Conservation (phyloP, 1,140 invertebrate species). For the Chymomyza costata region DNA sequence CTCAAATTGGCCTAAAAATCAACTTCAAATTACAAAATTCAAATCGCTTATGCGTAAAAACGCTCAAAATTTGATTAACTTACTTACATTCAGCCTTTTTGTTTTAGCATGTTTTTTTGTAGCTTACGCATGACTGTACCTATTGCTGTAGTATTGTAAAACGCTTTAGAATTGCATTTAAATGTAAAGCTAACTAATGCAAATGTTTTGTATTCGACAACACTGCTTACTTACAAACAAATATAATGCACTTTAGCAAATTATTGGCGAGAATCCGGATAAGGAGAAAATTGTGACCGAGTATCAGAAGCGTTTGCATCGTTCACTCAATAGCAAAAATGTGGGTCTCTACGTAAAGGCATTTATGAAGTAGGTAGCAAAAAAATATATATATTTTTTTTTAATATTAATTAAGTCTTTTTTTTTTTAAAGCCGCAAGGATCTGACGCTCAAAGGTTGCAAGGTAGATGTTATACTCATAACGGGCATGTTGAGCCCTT, state of each 20-base stretch:
- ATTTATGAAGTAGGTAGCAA: constrained; percentile 83
- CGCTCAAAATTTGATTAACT: background rate
- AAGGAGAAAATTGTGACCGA: constrained; percentile 86
- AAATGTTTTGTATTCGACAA: no score
- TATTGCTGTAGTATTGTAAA: constrained; percentile 24
- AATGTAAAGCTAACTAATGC: constrained; percentile 26
- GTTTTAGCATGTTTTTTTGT: constrained; percentile 17
- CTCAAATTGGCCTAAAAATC: constrained; percentile 43
- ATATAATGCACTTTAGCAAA: constrained; percentile 53
- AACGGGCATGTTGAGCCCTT: constrained; percentile 87
- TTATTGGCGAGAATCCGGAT: constrained; percentile 76
- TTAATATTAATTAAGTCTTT: background rate
- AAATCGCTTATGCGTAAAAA: constrained; percentile 1
- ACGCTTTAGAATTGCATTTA: background rate
- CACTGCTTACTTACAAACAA: constrained; percentile 29
- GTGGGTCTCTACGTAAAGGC: constrained; percentile 88
- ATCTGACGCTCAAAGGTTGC: constrained; percentile 82
- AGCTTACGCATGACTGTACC: constrained; percentile 32
- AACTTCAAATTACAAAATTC: constrained; percentile 3
- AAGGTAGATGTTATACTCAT: constrained; percentile 87
- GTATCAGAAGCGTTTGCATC: constrained; percentile 86
- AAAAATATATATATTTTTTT: background rate
- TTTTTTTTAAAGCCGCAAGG: constrained; percentile 79
- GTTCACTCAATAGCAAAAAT: constrained; percentile 89
- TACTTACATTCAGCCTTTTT: no score